Percentiles rank a stretch among this genome's conserved stretches.
phyloP scores from a whole-genome alignment of 2,888 invertebrate species.

The Eumacrocentrus americanus region DNA sequence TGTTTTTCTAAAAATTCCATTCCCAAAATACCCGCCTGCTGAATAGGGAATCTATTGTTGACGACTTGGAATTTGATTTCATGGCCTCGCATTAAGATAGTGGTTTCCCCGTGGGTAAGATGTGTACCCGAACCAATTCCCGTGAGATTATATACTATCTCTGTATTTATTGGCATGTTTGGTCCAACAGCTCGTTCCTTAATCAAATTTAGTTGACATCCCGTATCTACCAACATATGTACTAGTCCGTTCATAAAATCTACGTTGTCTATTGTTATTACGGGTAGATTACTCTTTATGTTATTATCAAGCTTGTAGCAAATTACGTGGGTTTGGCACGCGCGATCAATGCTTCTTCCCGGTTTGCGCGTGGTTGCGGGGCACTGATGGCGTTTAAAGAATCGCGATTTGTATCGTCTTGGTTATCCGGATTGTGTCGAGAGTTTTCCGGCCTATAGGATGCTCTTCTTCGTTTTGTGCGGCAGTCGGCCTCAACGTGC shows the following conservation, averaged over 20 bases:
- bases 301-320: neutral
- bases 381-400: constrained; percentile 20
- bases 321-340: constrained; percentile 7
- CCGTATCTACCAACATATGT: constrained; percentile 18
- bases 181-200: constrained; percentile 7
- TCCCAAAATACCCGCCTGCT: constrained; percentile 17
- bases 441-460: too few species aligned
- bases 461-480: neutral
- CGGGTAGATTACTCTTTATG: neutral
- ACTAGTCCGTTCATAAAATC: neutral
- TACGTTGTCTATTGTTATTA: neutral
- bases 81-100: neutral
- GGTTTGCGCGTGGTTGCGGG: neutral
- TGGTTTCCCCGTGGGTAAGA: constrained; percentile 11
- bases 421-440: too few species aligned
- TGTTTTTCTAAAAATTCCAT: constrained; percentile 8
- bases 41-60: constrained; percentile 13
- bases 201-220: constrained; percentile 18
- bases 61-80: constrained; percentile 23
- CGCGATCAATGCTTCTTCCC: constrained; percentile 4
- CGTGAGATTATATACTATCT: constrained; percentile 8
- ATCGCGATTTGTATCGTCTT: neutral
- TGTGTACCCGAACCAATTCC: constrained; percentile 19
- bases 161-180: neutral
- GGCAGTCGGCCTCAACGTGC: neutral